Evolutionary conservation across 2,113 vertebrate species (phyloP), one percentile per base, ranked within the genome.

Genomic region (Chloebia gouldiae): DNA sequence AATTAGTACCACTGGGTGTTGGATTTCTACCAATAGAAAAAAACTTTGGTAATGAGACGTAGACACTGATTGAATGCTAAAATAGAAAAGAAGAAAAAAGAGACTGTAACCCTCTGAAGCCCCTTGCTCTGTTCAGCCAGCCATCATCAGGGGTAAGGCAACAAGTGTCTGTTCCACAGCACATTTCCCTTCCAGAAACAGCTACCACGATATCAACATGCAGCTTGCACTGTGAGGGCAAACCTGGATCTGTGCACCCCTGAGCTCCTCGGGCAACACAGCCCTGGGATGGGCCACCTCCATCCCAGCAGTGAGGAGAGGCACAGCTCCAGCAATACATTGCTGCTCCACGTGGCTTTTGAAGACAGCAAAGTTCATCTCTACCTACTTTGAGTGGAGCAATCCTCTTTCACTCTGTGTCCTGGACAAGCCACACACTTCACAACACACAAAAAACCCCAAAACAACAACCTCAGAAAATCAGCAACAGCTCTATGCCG

Each of bases 201-300:
- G 20, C 21, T 11, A 56, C 54, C 33, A 45, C 0, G 0, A 10
- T 3, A 45, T 2, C 44, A 33, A 47, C 19, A 12, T 6, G 39
- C 14, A 23, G 37, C 50, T 2, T 15, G 21, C 30, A 47, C 35
- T 15, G 24, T 2, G 24, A 2, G 31, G 15, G 59, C 31, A 89
- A 60, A 63, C 21, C 49, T n/a, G 21, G 20, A 11, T 0, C 56
- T 13, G 4, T 4, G 51, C n/a, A 18, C 1, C 37, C 35, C 23
- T 6, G 45, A 45, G 79, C 37, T 60, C 44, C 60, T 37, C 8
- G 10, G 51, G 27, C 66, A 45, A 27, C 64, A 45, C 6, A 4
- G 11, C 1, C 9, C 2, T 15, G 24, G 59, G 40, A 25, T 70
- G 42, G 54, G 49, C 39, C 42, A 50, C 40, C n/a, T 23, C 28